Evolutionary conservation across 2,888 invertebrate species (phyloP).

Genomic region (Sipunculus nudus): DNA sequence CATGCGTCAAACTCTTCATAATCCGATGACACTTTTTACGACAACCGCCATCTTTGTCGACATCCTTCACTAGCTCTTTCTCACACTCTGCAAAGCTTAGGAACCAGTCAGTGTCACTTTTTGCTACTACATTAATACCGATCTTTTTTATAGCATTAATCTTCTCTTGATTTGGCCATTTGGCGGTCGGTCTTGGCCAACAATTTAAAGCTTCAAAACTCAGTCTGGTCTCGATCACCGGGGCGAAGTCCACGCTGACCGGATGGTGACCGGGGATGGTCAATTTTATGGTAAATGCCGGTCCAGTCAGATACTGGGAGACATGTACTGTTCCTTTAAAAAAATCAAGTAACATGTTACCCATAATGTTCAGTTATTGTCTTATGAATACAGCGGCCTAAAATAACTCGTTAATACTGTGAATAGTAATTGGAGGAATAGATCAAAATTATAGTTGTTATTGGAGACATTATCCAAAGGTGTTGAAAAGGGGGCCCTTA

Average conservation of each 20-base stretch:
- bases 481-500: too few relatives aligned
- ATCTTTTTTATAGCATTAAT: constrained; percentile 4
- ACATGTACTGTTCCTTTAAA: background rate
- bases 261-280: background rate
- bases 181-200: constrained; percentile 9
- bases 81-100: constrained; percentile 16
- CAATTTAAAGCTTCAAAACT: constrained; percentile 1
- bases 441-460: too few relatives aligned
- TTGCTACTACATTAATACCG: constrained; percentile 21
- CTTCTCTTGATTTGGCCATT: constrained; percentile 24
- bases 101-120: constrained; percentile 23
- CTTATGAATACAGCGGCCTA: too few relatives aligned
- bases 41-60: constrained; percentile 24
- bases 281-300: constrained; percentile 5
- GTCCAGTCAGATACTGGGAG: constrained; percentile 3
- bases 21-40: constrained; percentile 29
- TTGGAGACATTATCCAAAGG: too few relatives aligned
- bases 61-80: constrained; percentile 14
- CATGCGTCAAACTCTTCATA: constrained; percentile 32
- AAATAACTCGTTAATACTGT: too few relatives aligned
- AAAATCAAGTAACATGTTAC: too few relatives aligned
- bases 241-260: constrained; percentile 11
- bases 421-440: too few relatives aligned
- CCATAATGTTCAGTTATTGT: too few relatives aligned
- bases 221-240: constrained; percentile 4